These are phyloP conservation scores for Neodiprion lecontei DNA, from an alignment of 1,140 invertebrate genomes.

Conservation along the genomic window DNA sequence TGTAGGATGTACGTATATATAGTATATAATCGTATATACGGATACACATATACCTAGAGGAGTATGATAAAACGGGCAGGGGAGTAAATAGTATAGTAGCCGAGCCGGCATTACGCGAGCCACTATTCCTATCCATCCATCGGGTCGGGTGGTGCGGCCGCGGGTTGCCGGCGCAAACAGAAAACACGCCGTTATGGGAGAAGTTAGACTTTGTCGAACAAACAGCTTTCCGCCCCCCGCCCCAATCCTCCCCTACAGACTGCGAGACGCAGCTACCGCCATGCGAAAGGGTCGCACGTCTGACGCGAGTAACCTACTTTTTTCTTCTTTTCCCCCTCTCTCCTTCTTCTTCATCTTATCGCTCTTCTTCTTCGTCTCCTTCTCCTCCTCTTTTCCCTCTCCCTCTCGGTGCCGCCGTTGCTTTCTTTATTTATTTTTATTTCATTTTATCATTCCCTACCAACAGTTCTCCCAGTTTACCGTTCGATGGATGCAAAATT, in stretches of 20 bases:
- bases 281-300: constrained; percentile 1
- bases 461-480: too few species aligned
- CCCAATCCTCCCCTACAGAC: background rate
- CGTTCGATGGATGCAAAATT: background rate
- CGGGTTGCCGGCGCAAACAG: constrained; percentile 34
- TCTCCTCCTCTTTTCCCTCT: constrained; percentile 12
- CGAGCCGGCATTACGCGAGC: background rate
- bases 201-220: constrained; percentile 40
- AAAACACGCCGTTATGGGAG: constrained; percentile 38
- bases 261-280: background rate
- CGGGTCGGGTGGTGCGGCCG: constrained; percentile 10
- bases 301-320: constrained; percentile 7
- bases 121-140: background rate
- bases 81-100: background rate
- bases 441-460: too few species aligned
- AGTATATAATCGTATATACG: too few species aligned
- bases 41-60: too few species aligned
- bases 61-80: too few species aligned
- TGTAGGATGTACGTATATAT: too few species aligned
- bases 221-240: constrained; percentile 27
- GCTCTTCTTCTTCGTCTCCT: background rate
- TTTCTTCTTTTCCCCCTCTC: constrained; percentile 15
- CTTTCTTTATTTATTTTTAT: too few species aligned
- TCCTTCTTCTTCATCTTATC: constrained; percentile 3
- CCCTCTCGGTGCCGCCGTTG: too few species aligned